Base-by-base conservation (phyloP, 2,797 vertebrate genomes). In the Pseudocheirus occidentalis region DNA sequence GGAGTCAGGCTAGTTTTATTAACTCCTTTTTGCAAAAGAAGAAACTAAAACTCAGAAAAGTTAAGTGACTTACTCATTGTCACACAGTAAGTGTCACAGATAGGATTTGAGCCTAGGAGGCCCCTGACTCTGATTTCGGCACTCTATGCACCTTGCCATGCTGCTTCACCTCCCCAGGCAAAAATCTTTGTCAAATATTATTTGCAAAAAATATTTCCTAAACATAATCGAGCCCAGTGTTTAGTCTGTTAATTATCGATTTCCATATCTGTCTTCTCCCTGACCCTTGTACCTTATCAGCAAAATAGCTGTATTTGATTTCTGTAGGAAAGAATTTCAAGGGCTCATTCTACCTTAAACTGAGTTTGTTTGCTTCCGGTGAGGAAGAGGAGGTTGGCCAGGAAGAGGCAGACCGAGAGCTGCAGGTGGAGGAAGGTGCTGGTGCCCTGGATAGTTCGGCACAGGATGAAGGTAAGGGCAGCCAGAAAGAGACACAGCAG, bases 321-420 rank as follows among this genome's bases (percentile, higher is more conserved):
- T 46, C 3, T 46, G 54, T n/a, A 14, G 55, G 0, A 5, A 40
- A n/a, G 40, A 34, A 18, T 55, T 59, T 57, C 53, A 90, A 5
- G 10, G 52, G 56, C 87, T 28, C 87, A 16, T 28, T 7, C 40
- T 92, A 98, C 98, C 98, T 4, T 0, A 2, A 95, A 96, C 89
- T 66, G 7, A 0, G 97, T 94, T 40, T 0, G 94, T 2, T 59
- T 3, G 7, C 96, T 90, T 0, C 95, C 96, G 0, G 31, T 34
- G 54, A 98, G 98, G 96, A 98, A 98, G 89, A 98, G 94, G 24
- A 98, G 28, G 90, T 98, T 53, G 1, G 97, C 97, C 90, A 97
- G 52, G 54, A 98, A 97, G 93, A 98, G 98, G 96, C 98, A 98
- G 81, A 98, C 31, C 12, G 97, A 98, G 54, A 98, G 98, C 90